These are phyloP conservation scores for Drosophila paranaensis DNA, from an alignment of 2,888 invertebrate species.

Conservation along the genomic window DNA sequence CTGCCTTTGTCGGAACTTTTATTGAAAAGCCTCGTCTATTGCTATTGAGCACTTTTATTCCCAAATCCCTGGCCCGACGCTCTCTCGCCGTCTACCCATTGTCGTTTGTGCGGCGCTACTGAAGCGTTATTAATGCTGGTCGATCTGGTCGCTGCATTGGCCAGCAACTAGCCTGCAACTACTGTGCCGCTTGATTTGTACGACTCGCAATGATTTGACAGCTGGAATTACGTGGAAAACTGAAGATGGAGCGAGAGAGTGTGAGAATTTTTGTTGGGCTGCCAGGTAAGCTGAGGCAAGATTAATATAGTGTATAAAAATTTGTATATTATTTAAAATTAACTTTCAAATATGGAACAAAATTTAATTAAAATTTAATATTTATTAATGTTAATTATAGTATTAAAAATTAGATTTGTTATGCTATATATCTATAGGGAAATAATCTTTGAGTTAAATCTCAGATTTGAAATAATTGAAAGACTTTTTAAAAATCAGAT, in stretches of 20 bases:
- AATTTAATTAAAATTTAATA: not conserved
- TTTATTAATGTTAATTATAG: too few relatives aligned
- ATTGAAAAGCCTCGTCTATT: constrained; percentile 60
- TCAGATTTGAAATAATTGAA: too few relatives aligned
- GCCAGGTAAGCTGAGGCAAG: not conserved
- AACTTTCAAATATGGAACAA: not conserved
- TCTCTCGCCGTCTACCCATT: constrained; percentile 9
- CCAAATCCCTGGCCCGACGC: not conserved
- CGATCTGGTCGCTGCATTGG: constrained; percentile 24
- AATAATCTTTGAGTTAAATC: too few relatives aligned
- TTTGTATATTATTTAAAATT: too few relatives aligned
- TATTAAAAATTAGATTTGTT: too few relatives aligned
- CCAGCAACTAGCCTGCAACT: constrained; percentile 40
- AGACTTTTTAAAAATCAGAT: too few relatives aligned
- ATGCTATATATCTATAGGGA: too few relatives aligned
- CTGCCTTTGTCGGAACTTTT: constrained; percentile 75
- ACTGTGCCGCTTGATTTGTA: constrained; percentile 35
- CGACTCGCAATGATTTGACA: constrained; percentile 36
- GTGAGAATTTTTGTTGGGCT: not conserved
- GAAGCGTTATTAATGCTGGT: constrained; percentile 70
- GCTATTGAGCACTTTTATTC: constrained; percentile 15
- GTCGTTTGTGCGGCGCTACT: constrained; percentile 51
- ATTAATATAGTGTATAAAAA: not conserved
- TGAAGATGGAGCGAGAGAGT: not conserved
- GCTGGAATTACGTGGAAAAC: constrained; percentile 38